Conservation (phyloP, 2,888 invertebrate genomes). For the Pantelozetes paolii region DNA sequence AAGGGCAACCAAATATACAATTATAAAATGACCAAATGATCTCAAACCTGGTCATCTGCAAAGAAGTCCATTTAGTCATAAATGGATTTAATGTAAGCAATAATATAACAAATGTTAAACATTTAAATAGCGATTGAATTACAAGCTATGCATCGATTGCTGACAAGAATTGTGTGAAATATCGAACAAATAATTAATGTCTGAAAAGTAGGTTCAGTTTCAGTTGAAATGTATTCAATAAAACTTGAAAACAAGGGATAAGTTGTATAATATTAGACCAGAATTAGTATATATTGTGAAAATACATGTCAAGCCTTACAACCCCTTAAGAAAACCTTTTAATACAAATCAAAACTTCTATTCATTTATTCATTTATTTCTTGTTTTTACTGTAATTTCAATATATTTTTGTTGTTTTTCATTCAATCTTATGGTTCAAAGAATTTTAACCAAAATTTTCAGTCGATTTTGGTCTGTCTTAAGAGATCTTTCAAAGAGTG, state of each 20-base stretch:
- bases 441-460: background rate
- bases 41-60: no score
- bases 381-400: background rate
- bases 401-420: background rate
- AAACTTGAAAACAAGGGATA: background rate
- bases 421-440: background rate
- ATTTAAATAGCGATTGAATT: background rate
- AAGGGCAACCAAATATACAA: no score
- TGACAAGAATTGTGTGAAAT: background rate
- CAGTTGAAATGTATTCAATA: background rate
- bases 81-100: background rate
- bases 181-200: slow-evolving; percentile 1
- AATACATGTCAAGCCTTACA: background rate
- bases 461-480: background rate
- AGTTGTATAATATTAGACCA: background rate
- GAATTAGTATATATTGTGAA: background rate
- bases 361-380: background rate
- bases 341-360: no score
- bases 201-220: background rate
- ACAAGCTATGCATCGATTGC: background rate
- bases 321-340: background rate
- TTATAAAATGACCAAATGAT: no score
- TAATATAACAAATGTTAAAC: background rate
- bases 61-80: no score
- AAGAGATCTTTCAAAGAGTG: background rate